Base-by-base conservation (phyloP, 1,140 invertebrate species). In the Drosophila kurseongensis region DNA sequence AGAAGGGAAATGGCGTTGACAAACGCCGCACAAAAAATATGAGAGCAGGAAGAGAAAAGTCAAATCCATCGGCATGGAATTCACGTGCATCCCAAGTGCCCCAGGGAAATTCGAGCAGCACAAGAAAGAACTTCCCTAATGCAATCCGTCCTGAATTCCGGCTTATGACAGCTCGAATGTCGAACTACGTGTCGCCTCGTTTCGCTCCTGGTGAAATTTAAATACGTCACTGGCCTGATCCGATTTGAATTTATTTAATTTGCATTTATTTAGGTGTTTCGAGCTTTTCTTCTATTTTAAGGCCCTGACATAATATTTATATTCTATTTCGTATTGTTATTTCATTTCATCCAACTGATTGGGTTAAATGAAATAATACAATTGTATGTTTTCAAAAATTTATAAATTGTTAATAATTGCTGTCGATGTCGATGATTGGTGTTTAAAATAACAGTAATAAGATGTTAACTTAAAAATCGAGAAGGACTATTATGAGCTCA, bases 41-140 rank as follows among this genome's bases (percentile, higher is more conserved):
- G 51, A 50, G 55, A 42, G 42, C 58, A 29, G 61, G 41, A 44
- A 41, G 35, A 14, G 41, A 36, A 38, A 41, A 27, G 23, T 35
- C 18, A 32, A 66, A 68, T 47, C 59, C 75, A 82, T 85, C 69
- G 66, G 85, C 77, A 86, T 72, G 79, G 61, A 51, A 72, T 88
- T 58, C 75, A 85, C 83, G 69, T 88, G 83, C 83, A 80, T 66
- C 36, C 42, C 32, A 16, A 55, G 75, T 35, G 44, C 44, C 48
- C 32, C 45, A n/a, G 42, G 16, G 60, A 55, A 76, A 75, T 58
- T 69, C 41, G 48, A 51, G 55, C 48, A 36, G 41, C 38, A 23
- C 9, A 42, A 41, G 47, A 56, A 50, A 45, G 55, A 63, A 45
- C 69, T 68, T 58, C 56, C 55, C 51, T 78, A 85, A 85, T 78